phyloP scores from a whole-genome alignment of 2,113 vertebrate species.

The Cervus canadensis region DNA sequence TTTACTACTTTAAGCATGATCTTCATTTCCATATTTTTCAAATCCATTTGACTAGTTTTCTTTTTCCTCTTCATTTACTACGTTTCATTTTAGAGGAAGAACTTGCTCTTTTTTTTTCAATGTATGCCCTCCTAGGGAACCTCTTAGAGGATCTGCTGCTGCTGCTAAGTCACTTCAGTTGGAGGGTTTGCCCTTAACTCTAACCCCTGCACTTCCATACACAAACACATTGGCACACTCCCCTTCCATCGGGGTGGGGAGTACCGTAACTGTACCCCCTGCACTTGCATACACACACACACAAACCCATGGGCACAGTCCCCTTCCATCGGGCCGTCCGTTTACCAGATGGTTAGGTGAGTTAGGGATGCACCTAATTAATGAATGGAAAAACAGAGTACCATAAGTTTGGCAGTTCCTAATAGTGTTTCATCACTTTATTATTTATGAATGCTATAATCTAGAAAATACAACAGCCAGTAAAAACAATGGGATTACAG shows the following conservation, averaged over 20 bases:
- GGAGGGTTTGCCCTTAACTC: not conserved
- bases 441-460: not conserved
- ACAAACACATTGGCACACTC: not conserved
- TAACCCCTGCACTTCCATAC: not conserved
- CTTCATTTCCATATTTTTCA: not conserved
- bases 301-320: not conserved
- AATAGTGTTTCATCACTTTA: not conserved
- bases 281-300: not conserved
- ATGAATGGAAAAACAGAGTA: not conserved
- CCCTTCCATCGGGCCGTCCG: not conserved
- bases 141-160: not conserved
- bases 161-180: no score
- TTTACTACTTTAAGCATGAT: not conserved
- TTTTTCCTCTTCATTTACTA: not conserved
- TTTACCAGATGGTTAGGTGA: not conserved
- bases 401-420: not conserved
- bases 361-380: not conserved
- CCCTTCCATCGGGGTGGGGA: not conserved
- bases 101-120: not conserved
- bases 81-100: not conserved
- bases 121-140: not conserved
- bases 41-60: not conserved
- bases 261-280: not conserved
- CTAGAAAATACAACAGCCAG: not conserved
- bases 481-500: not conserved